These are phyloP conservation scores for Formica selysi DNA, from an alignment of 1,140 invertebrate species.

Conservation along the genomic window DNA sequence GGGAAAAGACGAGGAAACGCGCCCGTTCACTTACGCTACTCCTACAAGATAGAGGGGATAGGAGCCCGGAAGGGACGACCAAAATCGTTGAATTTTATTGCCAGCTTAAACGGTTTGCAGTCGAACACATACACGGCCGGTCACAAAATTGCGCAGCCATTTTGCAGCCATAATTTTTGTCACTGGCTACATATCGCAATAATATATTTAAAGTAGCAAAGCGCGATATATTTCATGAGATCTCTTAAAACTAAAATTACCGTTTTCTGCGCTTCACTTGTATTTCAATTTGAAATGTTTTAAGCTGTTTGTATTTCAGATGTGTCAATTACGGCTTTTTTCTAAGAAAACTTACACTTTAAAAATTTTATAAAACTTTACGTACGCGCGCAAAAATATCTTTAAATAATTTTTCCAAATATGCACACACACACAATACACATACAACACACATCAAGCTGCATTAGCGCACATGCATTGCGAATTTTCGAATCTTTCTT, in stretches of 20 bases:
- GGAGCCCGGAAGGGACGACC: conserved; percentile 39
- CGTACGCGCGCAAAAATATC: background rate
- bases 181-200: conserved; percentile 39
- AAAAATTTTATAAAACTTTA: background rate
- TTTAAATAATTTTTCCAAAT: background rate
- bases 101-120: conserved; percentile 76
- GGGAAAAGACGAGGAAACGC: conserved; percentile 11
- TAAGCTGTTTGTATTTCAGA: background rate
- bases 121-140: conserved; percentile 70
- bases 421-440: too few species aligned
- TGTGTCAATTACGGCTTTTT: background rate
- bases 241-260: background rate
- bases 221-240: background rate
- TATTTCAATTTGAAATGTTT: background rate
- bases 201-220: conserved; percentile 41
- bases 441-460: background rate
- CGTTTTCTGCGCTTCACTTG: too few species aligned
- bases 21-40: conserved; percentile 18
- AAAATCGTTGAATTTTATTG: conserved; percentile 80
- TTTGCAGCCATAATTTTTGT: conserved; percentile 37
- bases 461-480: background rate
- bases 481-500: background rate
- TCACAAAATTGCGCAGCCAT: conserved; percentile 66
- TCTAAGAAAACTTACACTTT: background rate
- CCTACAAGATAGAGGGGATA: conserved; percentile 27